phyloP scores from a whole-genome alignment of 2,113 vertebrate genomes.

The Probosciger aterrimus region DNA sequence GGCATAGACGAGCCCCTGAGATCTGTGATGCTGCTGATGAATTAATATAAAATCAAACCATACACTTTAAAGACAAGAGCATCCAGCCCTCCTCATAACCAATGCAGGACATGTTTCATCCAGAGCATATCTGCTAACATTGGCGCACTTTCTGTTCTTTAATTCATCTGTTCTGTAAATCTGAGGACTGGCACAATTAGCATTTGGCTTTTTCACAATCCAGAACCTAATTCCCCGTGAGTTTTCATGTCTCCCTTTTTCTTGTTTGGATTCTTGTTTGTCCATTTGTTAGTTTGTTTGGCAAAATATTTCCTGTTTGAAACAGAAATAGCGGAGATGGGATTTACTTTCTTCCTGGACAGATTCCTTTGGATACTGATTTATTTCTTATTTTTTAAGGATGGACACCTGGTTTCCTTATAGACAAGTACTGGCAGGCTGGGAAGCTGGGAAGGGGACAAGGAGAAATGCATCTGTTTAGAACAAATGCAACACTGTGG shows the following conservation, averaged over 20 bases:
- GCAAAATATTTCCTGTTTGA: constrained; percentile 23
- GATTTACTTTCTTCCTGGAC: constrained; percentile 24
- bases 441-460: neutral
- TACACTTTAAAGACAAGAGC: constrained; percentile 47
- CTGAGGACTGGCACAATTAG: constrained; percentile 7
- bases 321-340: constrained; percentile 41
- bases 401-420: constrained; percentile 33
- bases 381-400: neutral
- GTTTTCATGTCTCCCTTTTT: neutral
- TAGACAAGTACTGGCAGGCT: constrained; percentile 30
- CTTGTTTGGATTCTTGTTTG: constrained; percentile 46
- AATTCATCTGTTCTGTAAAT: constrained; percentile 40
- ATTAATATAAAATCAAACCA: constrained; percentile 59
- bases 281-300: constrained; percentile 47
- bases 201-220: constrained; percentile 40
- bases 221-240: constrained; percentile 20
- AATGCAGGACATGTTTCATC: constrained; percentile 54
- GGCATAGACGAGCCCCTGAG: neutral
- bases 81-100: constrained; percentile 42
- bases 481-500: constrained; percentile 25
- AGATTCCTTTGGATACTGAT: constrained; percentile 13
- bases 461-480: constrained; percentile 40
- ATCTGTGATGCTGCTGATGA: constrained; percentile 22
- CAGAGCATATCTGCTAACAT: constrained; percentile 7
- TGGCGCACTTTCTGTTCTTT: constrained; percentile 24